phyloP scores from a whole-genome alignment of 2,888 invertebrate species.

The Ptychoptera albimana region DNA sequence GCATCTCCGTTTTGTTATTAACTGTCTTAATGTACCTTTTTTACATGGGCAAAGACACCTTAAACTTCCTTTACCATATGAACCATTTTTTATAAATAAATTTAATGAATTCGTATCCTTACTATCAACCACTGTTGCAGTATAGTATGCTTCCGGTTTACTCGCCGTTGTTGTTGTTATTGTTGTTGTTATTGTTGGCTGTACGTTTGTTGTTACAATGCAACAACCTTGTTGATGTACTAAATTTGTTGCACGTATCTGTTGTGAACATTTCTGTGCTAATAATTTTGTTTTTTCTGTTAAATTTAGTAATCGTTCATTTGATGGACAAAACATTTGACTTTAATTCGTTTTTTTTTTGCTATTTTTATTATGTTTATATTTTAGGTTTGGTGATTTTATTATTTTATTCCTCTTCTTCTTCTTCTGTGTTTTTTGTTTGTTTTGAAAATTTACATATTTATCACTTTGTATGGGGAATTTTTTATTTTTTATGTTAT shows the following conservation, averaged over 20 bases:
- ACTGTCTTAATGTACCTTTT: constrained; percentile 23
- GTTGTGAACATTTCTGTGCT: constrained; percentile 26
- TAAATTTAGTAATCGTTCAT: constrained; percentile 19
- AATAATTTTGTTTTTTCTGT: constrained; percentile 20
- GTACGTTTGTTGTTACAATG: constrained; percentile 13
- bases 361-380: too few species aligned
- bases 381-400: neutral
- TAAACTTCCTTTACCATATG: constrained; percentile 15
- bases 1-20: constrained; percentile 20
- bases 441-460: neutral
- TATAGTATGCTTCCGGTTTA: neutral
- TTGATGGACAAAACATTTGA: constrained; percentile 24
- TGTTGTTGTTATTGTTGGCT: constrained; percentile 14
- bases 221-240: constrained; percentile 10
- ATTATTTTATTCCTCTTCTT: neutral
- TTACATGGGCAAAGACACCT: constrained; percentile 27
- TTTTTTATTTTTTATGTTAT: neutral
- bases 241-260: constrained; percentile 16
- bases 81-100: neutral
- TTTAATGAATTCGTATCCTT: neutral
- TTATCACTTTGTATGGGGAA: neutral
- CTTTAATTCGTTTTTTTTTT: constrained; percentile 4
- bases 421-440: neutral
- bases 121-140: too few species aligned
- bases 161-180: constrained; percentile 9